Evolutionary conservation across 37 sponge, comb jelly and placozoan genomes (phyloP).

Genomic region (Ianthella basta): DNA sequence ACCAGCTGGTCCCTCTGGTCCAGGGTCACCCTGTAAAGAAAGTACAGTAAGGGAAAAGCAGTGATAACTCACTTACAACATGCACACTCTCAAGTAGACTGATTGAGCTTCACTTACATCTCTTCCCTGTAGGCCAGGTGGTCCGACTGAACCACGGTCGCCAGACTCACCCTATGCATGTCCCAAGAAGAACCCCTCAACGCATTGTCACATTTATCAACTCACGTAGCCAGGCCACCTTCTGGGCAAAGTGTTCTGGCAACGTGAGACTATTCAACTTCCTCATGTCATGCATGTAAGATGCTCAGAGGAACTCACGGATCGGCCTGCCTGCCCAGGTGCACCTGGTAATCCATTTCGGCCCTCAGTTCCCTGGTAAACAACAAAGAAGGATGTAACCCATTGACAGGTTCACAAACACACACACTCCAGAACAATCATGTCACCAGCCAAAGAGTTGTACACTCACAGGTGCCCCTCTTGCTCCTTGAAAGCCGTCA

Average conservation of each 20-base stretch:
- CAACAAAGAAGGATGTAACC: neutral
- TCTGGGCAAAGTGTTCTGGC: no score
- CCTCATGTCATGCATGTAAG: neutral
- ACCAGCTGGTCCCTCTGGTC: constrained; percentile 71
- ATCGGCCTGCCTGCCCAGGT: constrained; percentile 69
- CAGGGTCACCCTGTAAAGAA: constrained; percentile 53
- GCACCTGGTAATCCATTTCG: constrained; percentile 56
- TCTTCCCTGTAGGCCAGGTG: neutral
- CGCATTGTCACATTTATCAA: neutral
- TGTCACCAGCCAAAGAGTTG: neutral
- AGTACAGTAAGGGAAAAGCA: neutral
- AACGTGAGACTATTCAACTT: no score
- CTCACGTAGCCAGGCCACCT: no score
- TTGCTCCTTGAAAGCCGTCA: constrained; percentile 62
- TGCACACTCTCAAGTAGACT: neutral
- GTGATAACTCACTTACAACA: neutral
- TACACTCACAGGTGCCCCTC: constrained; percentile 60
- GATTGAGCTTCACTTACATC: neutral
- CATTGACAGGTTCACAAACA: neutral
- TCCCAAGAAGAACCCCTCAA: neutral
- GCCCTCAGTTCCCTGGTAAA: constrained; percentile 25
- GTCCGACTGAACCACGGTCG: constrained; percentile 6
- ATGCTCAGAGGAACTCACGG: constrained; percentile 41
- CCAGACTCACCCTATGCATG: constrained; percentile 17
- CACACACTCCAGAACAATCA: neutral